Evolutionary conservation across 1,140 invertebrate species (phyloP).

Genomic region (Drosophila ercepeae): DNA sequence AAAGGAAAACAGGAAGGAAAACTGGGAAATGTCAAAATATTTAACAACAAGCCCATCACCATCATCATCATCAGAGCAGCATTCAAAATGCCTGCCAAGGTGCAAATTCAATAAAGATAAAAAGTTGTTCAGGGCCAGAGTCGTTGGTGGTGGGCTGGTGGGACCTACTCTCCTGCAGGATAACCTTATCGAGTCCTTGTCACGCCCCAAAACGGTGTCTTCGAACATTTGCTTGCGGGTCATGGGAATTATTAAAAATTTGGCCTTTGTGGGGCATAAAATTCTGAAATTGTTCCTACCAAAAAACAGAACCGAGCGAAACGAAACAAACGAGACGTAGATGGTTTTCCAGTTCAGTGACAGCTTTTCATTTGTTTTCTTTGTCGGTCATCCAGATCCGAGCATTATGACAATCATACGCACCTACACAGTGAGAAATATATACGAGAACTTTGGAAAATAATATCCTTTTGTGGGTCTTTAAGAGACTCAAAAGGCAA

Average conservation of each 20-base stretch:
- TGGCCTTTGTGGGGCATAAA: constrained; percentile 55
- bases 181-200: constrained; percentile 55
- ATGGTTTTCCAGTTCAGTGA: constrained; percentile 63
- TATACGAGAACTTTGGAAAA: background rate
- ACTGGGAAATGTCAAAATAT: constrained; percentile 57
- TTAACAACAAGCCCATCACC: constrained; percentile 60
- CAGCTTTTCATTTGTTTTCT: constrained; percentile 50
- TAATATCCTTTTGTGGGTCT: background rate
- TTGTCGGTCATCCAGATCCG: constrained; percentile 8
- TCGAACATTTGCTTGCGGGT: constrained; percentile 33
- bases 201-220: constrained; percentile 33
- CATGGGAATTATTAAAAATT: constrained; percentile 53
- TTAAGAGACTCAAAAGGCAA: background rate
- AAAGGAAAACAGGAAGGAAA: constrained; percentile 16
- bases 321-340: constrained; percentile 20
- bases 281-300: constrained; percentile 40
- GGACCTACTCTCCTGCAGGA: constrained; percentile 4
- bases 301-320: constrained; percentile 1
- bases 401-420: constrained; percentile 47
- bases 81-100: constrained; percentile 58
- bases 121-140: constrained; percentile 41
- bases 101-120: constrained; percentile 66
- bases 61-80: constrained; percentile 39
- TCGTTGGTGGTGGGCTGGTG: constrained; percentile 3
- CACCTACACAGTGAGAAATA: constrained; percentile 1